Conservation (phyloP, 2,113 vertebrate genomes). For the Numenius arquata region DNA sequence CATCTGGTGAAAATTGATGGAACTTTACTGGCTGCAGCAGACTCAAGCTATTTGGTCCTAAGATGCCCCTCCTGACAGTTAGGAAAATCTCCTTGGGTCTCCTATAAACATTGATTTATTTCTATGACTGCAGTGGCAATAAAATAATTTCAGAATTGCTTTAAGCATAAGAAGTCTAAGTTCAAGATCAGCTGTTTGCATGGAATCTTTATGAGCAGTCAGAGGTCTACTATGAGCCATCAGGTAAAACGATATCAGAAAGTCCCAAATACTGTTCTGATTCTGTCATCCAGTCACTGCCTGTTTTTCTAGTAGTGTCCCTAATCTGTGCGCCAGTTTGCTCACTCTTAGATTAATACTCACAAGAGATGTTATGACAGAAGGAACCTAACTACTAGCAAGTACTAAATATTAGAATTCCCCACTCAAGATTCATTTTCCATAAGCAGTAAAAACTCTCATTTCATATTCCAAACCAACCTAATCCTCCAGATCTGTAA, state of each 20-base stretch:
- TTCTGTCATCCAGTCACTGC: background rate
- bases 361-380: background rate
- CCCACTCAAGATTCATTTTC: background rate
- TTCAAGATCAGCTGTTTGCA: background rate
- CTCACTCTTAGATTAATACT: background rate
- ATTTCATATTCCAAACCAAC: background rate
- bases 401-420: background rate
- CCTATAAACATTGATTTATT: background rate
- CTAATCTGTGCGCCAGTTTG: background rate
- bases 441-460: background rate
- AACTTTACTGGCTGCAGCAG: background rate
- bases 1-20: background rate
- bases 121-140: background rate
- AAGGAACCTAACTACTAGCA: background rate
- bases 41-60: background rate
- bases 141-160: constrained; percentile 24
- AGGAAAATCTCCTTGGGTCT: background rate
- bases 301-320: background rate
- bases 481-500: background rate
- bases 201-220: background rate
- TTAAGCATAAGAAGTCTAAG: background rate
- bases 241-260: background rate
- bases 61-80: background rate
- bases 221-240: background rate
- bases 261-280: background rate